Evolutionary conservation across 2,797 vertebrate genomes (phyloP).

Genomic region (Champsocephalus esox): DNA sequence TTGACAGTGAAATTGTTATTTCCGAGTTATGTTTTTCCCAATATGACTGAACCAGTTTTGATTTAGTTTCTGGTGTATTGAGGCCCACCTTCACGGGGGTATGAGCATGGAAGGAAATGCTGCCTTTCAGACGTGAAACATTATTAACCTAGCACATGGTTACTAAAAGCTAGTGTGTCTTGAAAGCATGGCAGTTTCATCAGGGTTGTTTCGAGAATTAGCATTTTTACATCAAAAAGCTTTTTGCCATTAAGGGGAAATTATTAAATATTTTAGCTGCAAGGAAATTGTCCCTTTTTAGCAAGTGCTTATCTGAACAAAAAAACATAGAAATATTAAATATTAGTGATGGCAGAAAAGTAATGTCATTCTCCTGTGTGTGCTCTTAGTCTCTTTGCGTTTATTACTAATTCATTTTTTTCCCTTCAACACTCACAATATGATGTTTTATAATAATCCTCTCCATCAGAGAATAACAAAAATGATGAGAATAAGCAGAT

Average conservation of each 20-base stretch:
- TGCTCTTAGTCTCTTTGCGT: constrained; percentile 75
- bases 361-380: constrained; percentile 72
- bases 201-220: constrained; percentile 97
- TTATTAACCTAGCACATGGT: constrained; percentile 91
- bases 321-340: constrained; percentile 73
- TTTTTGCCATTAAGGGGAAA: constrained; percentile 94
- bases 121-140: constrained; percentile 87
- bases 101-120: constrained; percentile 51
- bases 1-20: constrained; percentile 19
- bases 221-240: constrained; percentile 98
- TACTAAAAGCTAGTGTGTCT: constrained; percentile 94
- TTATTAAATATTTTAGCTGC: constrained; percentile 94
- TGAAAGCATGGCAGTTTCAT: constrained; percentile 98
- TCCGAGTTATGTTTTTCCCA: constrained; percentile 18
- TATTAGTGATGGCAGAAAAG: constrained; percentile 78
- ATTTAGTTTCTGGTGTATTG: constrained; percentile 36
- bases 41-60: constrained; percentile 17
- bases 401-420: constrained; percentile 80
- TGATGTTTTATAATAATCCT: constrained; percentile 74
- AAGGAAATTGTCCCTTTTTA: constrained; percentile 89
- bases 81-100: constrained; percentile 7
- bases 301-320: constrained; percentile 71
- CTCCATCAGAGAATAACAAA: constrained; percentile 64
- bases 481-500: constrained; percentile 56
- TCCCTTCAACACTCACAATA: constrained; percentile 72